Evolutionary conservation across 1,140 invertebrate genomes (phyloP), one percentile per base, ranked within the genome.

Genomic region (Microplitis demolitor): DNA sequence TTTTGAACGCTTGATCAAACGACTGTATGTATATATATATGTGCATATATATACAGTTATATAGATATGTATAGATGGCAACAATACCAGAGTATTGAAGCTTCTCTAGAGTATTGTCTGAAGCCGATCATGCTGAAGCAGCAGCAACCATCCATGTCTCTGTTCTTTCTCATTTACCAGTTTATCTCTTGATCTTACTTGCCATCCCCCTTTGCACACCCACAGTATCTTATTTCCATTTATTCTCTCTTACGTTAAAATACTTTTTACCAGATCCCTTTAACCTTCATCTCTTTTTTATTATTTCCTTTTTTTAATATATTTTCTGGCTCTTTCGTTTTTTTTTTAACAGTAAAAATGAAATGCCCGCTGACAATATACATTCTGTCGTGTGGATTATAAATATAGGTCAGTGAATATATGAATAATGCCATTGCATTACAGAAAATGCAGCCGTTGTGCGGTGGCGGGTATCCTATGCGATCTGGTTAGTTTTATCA

Each of bases 361-460:
- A 64, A 71, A 71, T 71, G 37, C 53, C 37, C 58, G 33, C 45
- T 35, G 66, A 73, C 66, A 63, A 73, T 69, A 37, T 63, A 69
- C 51, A 63, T 51, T 60, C 9, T 62, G 63, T 45, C 33, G 1
- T 11, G 34, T 70, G 72, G 61, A 66, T 73, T 69, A 69, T 74
- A 74, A 69, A 74, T 74, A 58, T 74, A 69, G 72, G 72, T 74
- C 72, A 74, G 68, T 74, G 61, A 74, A 74, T 74, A 69, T 64
- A 74, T 74, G 68, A 70, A 70, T 74, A 69, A 69, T 51, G 54
- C 33, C 70, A 71, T 71, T 60, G 63, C 71, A 66, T 67, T 72
- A 61, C 39, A 31, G 66, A 50, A 67, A 67, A 31, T 67, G 50
- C 61, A 73, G 6, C 60, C 45, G 54, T 51, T 61, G 66, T 45